These are phyloP conservation scores for Calameuta pallipes DNA, from an alignment of 2,888 invertebrate genomes.

Conservation along the genomic window DNA sequence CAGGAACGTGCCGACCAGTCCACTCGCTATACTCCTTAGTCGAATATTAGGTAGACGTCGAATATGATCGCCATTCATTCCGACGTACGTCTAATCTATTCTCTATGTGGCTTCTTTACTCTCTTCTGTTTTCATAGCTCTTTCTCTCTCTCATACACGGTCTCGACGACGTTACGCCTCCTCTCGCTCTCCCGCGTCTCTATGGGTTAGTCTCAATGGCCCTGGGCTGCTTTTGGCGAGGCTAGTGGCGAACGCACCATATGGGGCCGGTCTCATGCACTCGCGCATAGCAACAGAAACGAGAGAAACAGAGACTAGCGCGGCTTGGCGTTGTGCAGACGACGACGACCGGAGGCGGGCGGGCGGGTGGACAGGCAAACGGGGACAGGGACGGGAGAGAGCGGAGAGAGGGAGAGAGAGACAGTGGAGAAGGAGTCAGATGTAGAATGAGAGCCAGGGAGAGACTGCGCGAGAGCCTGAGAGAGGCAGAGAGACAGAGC, in stretches of 20 bases:
- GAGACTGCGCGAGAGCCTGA: constrained; percentile 18
- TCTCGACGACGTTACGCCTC: constrained; percentile 60
- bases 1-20: not conserved
- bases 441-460: constrained; percentile 22
- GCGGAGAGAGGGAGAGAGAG: constrained; percentile 24
- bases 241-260: constrained; percentile 43
- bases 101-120: constrained; percentile 16
- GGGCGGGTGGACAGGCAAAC: constrained; percentile 59
- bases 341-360: constrained; percentile 21
- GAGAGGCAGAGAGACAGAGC: constrained; percentile 21
- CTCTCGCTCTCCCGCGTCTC: constrained; percentile 66
- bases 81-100: not conserved
- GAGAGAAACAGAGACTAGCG: constrained; percentile 40
- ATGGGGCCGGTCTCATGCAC: constrained; percentile 54
- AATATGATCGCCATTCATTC: not conserved
- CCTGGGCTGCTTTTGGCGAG: constrained; percentile 48
- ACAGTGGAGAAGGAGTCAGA: constrained; percentile 20
- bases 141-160: constrained; percentile 71
- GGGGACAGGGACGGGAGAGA: constrained; percentile 39
- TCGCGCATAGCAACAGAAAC: constrained; percentile 60
- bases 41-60: no score
- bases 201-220: constrained; percentile 35
- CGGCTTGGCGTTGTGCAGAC: constrained; percentile 34
- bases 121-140: constrained; percentile 27
- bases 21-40: not conserved